Base-by-base conservation (phyloP, 2,888 invertebrate genomes). In the Electrophaes corylata region DNA sequence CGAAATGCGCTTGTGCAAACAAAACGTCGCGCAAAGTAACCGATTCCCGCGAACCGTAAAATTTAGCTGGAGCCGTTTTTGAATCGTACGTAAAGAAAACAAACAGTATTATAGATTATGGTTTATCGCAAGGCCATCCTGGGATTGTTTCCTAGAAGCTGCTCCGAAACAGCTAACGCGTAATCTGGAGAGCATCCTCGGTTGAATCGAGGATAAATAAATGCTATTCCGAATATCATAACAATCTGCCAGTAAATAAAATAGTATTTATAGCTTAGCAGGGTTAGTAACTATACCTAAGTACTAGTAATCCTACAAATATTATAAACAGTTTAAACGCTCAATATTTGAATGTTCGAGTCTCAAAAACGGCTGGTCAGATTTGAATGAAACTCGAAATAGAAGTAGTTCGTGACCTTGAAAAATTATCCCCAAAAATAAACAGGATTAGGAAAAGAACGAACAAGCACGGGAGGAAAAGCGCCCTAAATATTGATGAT, bases 11-110 rank as follows among this genome's bases (percentile, higher is more conserved):
- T 81, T 76, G 78, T 70, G 80, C 87, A 88, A 88, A 89, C 88
- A 87, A 82, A 75, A 75, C 83, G 82, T 81, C 81, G 78, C 73
- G 66, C 64, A 62, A 66, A 73, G 72, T 75, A 70, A 76, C 75
- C 73, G 78, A 79, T 88, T 87, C 82, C 78, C 66, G 78, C 67
- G 78, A 86, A 83, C 79, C 78, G 79, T 84, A 78, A 84, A 86
- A 83, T 78, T 84, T 80, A 78, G 86, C 84, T 79, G 82, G 76
- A 83, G 82, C 84, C 79, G 74, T 83, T 84, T 84, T 84, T 83
- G 83, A 84, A 86, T 81, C 79, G 82, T 78, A 78, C 68, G 79
- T 81, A 86, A 84, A 79, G 79, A 83, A 90, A 89, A 90, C 84
- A 88, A 89, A 89, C 84, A n/a, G n/a, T n/a, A 88, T 75, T 16